Percentiles rank a stretch among this genome's conserved stretches.
Evolutionary conservation across 1,140 invertebrate genomes (phyloP).

Genomic region (Hestina assimilis): DNA sequence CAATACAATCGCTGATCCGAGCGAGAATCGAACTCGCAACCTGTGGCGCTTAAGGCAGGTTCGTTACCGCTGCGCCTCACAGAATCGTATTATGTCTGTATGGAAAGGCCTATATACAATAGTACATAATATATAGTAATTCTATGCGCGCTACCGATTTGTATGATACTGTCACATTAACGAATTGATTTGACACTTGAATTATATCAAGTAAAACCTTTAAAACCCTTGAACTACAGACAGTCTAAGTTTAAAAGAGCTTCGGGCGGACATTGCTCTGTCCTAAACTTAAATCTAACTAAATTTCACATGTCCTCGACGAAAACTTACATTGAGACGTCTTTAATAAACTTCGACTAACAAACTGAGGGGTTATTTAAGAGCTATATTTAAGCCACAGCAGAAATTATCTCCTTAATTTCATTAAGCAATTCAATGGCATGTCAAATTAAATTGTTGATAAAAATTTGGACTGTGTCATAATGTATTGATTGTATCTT

Average conservation of each 20-base stretch:
- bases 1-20: too few species aligned
- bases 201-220: background rate
- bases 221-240: background rate
- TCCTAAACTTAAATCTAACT: constrained; percentile 18
- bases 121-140: too few species aligned
- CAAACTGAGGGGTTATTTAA: constrained; percentile 5
- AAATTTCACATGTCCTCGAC: constrained; percentile 14
- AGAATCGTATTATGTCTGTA: too few species aligned
- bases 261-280: constrained; percentile 10
- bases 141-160: too few species aligned
- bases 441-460: background rate
- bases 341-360: constrained; percentile 15
- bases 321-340: constrained; percentile 13
- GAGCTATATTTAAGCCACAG: background rate
- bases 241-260: constrained; percentile 9
- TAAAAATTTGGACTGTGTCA: too few species aligned
- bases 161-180: too few species aligned
- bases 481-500: too few species aligned
- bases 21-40: too few species aligned
- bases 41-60: too few species aligned
- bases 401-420: background rate
- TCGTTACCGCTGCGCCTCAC: too few species aligned
- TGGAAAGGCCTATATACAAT: too few species aligned
- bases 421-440: background rate
- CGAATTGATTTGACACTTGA: background rate